A percentile compares a stretch with the other conserved stretches of the same genome.
Evolutionary conservation across 2,797 vertebrate genomes (phyloP).

Genomic region (Neosalanx taihuensis): DNA sequence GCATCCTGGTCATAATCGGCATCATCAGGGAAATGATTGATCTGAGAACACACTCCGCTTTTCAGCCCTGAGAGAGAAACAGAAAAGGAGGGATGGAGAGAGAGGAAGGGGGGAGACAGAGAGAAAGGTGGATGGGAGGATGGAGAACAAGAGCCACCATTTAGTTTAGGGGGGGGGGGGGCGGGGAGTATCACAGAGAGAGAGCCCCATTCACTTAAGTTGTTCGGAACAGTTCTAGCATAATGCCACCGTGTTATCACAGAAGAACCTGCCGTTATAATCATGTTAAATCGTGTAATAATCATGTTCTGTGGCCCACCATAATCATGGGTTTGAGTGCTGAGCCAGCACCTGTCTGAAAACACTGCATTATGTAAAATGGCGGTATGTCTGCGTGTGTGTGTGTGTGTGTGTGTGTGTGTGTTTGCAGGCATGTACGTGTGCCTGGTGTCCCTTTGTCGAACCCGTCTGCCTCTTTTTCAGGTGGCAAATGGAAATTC

Average conservation of each 20-base stretch:
- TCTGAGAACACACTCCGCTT: conserved; percentile 89
- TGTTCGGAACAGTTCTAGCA: not conserved
- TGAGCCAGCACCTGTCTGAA: not conserved
- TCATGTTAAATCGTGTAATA: no score
- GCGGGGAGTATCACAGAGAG: not conserved
- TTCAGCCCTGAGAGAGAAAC: conserved; percentile 76
- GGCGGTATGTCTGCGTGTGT: conserved; percentile 5
- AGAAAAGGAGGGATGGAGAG: conserved; percentile 17
- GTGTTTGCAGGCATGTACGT: conserved; percentile 5
- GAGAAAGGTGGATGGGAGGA: not conserved
- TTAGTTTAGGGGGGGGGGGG: not conserved
- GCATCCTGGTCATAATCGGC: conserved; percentile 94
- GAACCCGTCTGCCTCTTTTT: conserved; percentile 17
- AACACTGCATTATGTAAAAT: not conserved
- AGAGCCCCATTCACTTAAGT: not conserved
- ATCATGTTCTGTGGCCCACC: not conserved
- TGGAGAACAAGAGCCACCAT: not conserved
- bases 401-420: conserved; percentile 13
- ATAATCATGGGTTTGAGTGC: not conserved
- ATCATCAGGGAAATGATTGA: conserved; percentile 93
- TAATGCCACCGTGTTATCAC: not conserved
- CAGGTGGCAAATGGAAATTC: conserved; percentile 31
- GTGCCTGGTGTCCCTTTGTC: not conserved
- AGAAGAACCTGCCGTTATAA: not conserved
- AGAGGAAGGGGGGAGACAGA: not conserved